Evolutionary conservation across 2,888 invertebrate species (phyloP).

Genomic region (Aleiodes alternator): DNA sequence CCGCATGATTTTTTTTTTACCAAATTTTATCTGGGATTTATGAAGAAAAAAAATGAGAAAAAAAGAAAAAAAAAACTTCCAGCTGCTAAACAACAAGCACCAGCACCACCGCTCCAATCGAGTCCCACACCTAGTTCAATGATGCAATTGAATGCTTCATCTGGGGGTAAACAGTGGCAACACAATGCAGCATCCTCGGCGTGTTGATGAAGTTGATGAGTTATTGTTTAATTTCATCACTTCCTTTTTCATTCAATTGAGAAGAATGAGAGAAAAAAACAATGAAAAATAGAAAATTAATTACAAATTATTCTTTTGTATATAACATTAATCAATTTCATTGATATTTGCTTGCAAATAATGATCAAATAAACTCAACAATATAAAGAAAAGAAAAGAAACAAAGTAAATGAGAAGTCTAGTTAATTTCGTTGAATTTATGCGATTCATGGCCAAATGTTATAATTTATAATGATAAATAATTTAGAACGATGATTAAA

Average conservation of each 20-base stretch:
- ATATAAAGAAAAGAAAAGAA: neutral
- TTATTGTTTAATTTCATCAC: conserved; percentile 34
- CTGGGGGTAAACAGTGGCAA: conserved; percentile 67
- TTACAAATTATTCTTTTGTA: conserved; percentile 10
- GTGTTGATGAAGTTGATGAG: conserved; percentile 58
- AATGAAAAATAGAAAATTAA: conserved; percentile 8
- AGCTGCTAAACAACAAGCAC: conserved; percentile 74
- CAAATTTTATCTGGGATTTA: neutral
- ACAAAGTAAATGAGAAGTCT: too few relatives aligned
- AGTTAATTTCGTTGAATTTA: neutral
- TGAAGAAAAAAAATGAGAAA: conserved; percentile 21
- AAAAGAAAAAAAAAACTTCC: conserved; percentile 61
- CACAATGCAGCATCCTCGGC: conserved; percentile 67
- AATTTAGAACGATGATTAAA: conserved; percentile 29
- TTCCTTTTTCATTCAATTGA: conserved; percentile 38
- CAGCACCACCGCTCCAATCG: conserved; percentile 70
- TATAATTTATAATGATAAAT: conserved; percentile 36
- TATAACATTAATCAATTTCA: conserved; percentile 24
- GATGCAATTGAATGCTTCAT: conserved; percentile 66
- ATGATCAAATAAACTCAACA: neutral
- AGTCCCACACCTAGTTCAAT: conserved; percentile 67
- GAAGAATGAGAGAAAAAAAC: conserved; percentile 28
- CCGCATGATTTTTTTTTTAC: neutral
- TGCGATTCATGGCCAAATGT: conserved; percentile 28
- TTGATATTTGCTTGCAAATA: conserved; percentile 10